Percentiles rank a stretch among this genome's conserved stretches.
Evolutionary conservation across 2,797 vertebrate genomes (phyloP).

Genomic region (Neosalanx taihuensis): DNA sequence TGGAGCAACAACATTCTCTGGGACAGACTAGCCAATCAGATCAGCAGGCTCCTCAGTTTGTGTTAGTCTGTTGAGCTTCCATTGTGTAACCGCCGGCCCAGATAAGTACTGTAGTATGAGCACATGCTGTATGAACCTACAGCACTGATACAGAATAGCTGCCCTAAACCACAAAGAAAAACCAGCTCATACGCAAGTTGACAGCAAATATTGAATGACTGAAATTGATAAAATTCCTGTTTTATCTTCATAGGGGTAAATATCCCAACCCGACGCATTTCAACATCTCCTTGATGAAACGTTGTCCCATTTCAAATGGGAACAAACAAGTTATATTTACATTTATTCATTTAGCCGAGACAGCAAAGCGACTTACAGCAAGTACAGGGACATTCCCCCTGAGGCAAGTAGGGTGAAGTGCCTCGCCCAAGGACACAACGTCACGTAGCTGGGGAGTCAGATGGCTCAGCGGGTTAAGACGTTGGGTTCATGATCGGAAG

Average conservation of each 20-base stretch:
- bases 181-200: neutral
- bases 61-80: conserved; percentile 3
- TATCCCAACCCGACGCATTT: neutral
- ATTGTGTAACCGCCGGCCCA: conserved; percentile 47
- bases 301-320: too few species aligned
- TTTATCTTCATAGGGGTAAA: neutral
- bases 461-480: too few species aligned
- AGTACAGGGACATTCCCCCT: too few species aligned
- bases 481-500: too few species aligned
- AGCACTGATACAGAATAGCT: too few species aligned
- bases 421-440: too few species aligned
- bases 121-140: too few species aligned
- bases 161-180: neutral
- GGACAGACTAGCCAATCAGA: conserved; percentile 7
- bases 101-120: conserved; percentile 11
- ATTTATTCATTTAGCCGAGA: too few species aligned
- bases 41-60: conserved; percentile 13
- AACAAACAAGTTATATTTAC: too few species aligned
- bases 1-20: conserved; percentile 28
- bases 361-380: too few species aligned
- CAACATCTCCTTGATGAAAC: neutral
- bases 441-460: too few species aligned
- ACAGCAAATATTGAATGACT: neutral
- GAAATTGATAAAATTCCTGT: neutral
- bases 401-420: too few species aligned